Percentiles rank a stretch among this genome's conserved stretches.
phyloP scores from a whole-genome alignment of 2,113 vertebrate species.

The Cynoglossus semilaevis region DNA sequence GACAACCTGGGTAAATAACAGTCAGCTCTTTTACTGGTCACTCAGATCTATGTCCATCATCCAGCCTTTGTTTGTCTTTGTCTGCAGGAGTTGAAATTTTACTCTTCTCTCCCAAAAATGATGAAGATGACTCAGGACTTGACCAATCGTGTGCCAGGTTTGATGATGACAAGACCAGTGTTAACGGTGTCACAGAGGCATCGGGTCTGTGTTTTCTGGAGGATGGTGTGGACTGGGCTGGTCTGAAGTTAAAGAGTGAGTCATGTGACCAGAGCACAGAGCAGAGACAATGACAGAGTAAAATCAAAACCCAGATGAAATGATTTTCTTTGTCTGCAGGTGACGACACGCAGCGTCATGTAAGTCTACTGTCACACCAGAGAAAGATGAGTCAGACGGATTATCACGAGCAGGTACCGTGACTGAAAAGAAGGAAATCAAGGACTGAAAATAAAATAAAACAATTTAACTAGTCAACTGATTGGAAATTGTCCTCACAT shows the following conservation, averaged over 20 bases:
- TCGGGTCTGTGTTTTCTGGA: conserved; percentile 67
- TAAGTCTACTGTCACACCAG: conserved; percentile 10
- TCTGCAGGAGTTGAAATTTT: conserved; percentile 57
- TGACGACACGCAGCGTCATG: conserved; percentile 4
- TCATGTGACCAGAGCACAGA: background rate
- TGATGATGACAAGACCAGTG: conserved; percentile 35
- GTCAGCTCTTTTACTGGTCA: too few species aligned
- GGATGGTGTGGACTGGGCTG: conserved; percentile 66
- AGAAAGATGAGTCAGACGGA: conserved; percentile 48
- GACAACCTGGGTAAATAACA: conserved; percentile 67
- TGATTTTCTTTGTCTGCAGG: conserved; percentile 16
- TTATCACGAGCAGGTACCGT: conserved; percentile 57
- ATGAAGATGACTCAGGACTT: conserved; percentile 56
- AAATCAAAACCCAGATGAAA: background rate
- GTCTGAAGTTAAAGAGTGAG: conserved; percentile 56
- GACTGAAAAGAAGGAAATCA: too few species aligned
- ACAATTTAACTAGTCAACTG: too few species aligned
- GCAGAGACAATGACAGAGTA: background rate
- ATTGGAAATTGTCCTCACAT: too few species aligned
- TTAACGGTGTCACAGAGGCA: conserved; percentile 10
- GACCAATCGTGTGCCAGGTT: conserved; percentile 51
- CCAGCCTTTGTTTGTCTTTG: background rate
- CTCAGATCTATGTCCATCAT: background rate
- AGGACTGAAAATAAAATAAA: too few species aligned
- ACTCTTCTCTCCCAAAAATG: conserved; percentile 56